Conservation (phyloP, 1,140 invertebrate genomes). For the Magallana gigas region DNA sequence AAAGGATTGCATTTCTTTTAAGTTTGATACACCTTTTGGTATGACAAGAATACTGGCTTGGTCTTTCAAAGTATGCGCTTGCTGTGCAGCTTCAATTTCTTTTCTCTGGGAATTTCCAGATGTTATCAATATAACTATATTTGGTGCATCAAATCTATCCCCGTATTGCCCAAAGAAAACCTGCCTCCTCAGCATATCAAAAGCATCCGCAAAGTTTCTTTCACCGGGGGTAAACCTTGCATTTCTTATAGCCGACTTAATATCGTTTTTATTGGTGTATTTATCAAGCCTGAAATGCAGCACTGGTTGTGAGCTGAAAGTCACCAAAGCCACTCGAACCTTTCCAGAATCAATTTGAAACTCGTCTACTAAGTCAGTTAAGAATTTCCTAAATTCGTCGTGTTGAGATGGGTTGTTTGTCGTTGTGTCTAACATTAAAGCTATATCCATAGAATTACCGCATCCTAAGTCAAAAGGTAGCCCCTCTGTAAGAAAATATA, state of each 20-base stretch:
- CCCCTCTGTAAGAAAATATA: neutral
- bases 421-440: slow-evolving; percentile 58
- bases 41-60: slow-evolving; percentile 61
- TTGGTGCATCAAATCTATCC: slow-evolving; percentile 53
- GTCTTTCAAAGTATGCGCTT: slow-evolving; percentile 58
- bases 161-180: slow-evolving; percentile 55
- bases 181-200: slow-evolving; percentile 37
- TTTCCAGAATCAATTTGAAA: slow-evolving; percentile 51
- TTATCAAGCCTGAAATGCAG: slow-evolving; percentile 51
- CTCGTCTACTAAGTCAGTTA: slow-evolving; percentile 47
- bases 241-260: slow-evolving; percentile 43
- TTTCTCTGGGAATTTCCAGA: slow-evolving; percentile 62
- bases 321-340: slow-evolving; percentile 47
- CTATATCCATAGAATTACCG: slow-evolving; percentile 58
- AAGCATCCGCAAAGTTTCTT: slow-evolving; percentile 55
- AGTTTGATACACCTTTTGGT: slow-evolving; percentile 52
- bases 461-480: slow-evolving; percentile 50
- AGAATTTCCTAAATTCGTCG: slow-evolving; percentile 39
- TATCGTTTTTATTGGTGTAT: neutral
- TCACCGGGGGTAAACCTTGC: slow-evolving; percentile 39
- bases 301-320: slow-evolving; percentile 48
- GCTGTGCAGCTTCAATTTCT: slow-evolving; percentile 50
- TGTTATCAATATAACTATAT: slow-evolving; percentile 59
- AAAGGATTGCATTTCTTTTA: slow-evolving; percentile 62
- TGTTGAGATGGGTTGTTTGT: slow-evolving; percentile 46